Base-by-base conservation (phyloP, 2,113 vertebrate genomes). In the Bolborhynchus lineola region DNA sequence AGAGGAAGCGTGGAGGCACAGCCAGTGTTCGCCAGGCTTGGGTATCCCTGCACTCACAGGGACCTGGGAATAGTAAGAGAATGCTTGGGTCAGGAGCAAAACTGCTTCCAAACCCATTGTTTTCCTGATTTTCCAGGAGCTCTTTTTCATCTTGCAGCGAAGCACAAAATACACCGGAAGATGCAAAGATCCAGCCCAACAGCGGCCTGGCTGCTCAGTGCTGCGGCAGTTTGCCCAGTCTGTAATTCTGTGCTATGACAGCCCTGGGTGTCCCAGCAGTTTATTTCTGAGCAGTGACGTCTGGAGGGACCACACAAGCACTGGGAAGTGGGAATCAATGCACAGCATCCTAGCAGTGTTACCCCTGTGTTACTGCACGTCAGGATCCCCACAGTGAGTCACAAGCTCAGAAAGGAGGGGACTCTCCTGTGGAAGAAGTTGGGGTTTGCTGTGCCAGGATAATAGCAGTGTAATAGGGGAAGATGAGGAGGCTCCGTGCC, bases 401-500 rank as follows among this genome's bases (percentile, higher is more conserved):
- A 1, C 46, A 52, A 35, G 44, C 42, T 44, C 26, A 37, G 74
- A 21, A 69, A 33, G 50, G 52, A 68, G 55, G 20, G 55, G 55
- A 13, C 55, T n/a, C 13, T n/a, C 33, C 55, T 9, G 13, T n/a
- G 33, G 55, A 57, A 57, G 33, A 21, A 57, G 31, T 21, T 57
- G 55, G 55, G 33, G 33, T n/a, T 57, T 57, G 55, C 33, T 57
- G 33, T 57, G 55, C 21, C 55, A 57, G 55, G 19, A 19, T 57
- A n/a, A 86, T 26, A 50, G 16, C 33, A 77, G 29, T 0, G 1
- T 24, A 41, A 42, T 6, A 39, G 42, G 24, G 20, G 25, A 42
- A 29, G 42, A 67, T 0, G 1, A 59, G 44, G 42, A 59, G 12
- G 62, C n/a, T 4, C 24, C 1, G 0, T 0, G 1, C 82, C 70